Base-by-base conservation (phyloP, 2,888 invertebrate species). In the Caenorhabditis auriculariae region DNA sequence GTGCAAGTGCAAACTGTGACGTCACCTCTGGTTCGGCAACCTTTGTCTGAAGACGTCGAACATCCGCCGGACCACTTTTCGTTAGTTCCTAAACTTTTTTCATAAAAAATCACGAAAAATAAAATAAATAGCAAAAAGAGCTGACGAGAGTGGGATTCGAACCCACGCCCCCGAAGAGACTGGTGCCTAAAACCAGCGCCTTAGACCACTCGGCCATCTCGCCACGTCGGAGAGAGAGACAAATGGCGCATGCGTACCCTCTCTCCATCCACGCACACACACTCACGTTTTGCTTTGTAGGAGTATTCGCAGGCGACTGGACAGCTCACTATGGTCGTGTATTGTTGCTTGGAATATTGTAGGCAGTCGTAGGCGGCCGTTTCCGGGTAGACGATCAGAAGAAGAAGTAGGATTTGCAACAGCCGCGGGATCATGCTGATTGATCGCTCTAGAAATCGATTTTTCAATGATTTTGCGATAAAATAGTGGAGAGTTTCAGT, bases 111-210 rank as follows among this genome's bases (percentile, higher is more conserved):
- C n/a, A n/a, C n/a, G n/a, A n/a, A n/a, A n/a, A n/a, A n/a, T n/a
- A n/a, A n/a, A n/a, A n/a, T n/a, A n/a, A n/a, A n/a, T n/a, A 5
- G 15, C 38, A 53, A 63, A 58, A 62, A 42, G n/a, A 15, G 48
- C 41, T 70, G 67, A 70, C 58, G 72, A 69, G 69, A 72, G 72
- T 72, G 72, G 72, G 72, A 66, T 70, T 72, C 72, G 72, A 70
- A 73, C 73, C 70, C 69, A 73, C 73, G 70, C 73, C 73, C 68
- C 73, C 73, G 70, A 54, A 86, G 88, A 89, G 89, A 89, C 89
- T 89, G 89, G 89, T 89, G 89, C 89, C 89, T 89, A 88, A 89
- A 89, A 89, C 89, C 89, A 89, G 89, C 88, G 88, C 88, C 88
- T 88, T 88, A 88, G 88, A 89, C 89, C 89, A 88, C 89, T 89